Percentiles rank a stretch among this genome's conserved stretches.
phyloP scores from a whole-genome alignment of 2,888 invertebrate genomes.

The Ochropleura leucogaster region DNA sequence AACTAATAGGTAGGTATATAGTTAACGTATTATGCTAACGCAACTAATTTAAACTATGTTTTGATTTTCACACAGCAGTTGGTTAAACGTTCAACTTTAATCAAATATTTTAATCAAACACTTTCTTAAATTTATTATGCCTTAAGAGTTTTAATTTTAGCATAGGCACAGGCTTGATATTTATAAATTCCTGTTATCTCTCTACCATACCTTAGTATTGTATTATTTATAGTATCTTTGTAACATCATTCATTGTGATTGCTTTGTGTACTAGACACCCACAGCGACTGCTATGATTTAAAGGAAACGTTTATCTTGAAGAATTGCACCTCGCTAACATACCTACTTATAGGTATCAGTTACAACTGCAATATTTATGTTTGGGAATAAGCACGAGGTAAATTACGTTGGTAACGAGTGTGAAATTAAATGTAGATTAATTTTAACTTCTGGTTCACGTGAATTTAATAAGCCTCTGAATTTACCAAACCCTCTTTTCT shows the following conservation, averaged over 20 bases:
- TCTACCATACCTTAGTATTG: background rate
- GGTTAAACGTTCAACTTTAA: too few relatives aligned
- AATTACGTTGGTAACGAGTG: conserved; percentile 7
- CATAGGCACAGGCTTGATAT: background rate
- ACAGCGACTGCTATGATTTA: conserved; percentile 37
- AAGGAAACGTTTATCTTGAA: conserved; percentile 49
- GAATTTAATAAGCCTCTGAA: background rate
- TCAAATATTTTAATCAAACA: too few relatives aligned
- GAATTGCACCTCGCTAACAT: conserved; percentile 45
- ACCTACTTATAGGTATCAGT: conserved; percentile 31
- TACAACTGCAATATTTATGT: conserved; percentile 43
- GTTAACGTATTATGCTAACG: too few relatives aligned
- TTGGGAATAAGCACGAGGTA: conserved; percentile 18
- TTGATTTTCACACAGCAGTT: too few relatives aligned
- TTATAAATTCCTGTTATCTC: background rate
- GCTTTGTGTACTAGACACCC: conserved; percentile 36
- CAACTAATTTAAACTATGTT: too few relatives aligned
- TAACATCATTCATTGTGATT: conserved; percentile 17
- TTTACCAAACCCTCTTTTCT: background rate
- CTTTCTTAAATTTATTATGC: too few relatives aligned
- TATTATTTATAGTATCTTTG: conserved; percentile 1
- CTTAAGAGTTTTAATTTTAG: background rate
- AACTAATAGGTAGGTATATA: too few relatives aligned
- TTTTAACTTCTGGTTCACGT: background rate
- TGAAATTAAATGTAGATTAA: background rate